These are phyloP conservation scores for Eubasilissa regina DNA, from an alignment of 1,140 invertebrate genomes.

Conservation along the genomic window DNA sequence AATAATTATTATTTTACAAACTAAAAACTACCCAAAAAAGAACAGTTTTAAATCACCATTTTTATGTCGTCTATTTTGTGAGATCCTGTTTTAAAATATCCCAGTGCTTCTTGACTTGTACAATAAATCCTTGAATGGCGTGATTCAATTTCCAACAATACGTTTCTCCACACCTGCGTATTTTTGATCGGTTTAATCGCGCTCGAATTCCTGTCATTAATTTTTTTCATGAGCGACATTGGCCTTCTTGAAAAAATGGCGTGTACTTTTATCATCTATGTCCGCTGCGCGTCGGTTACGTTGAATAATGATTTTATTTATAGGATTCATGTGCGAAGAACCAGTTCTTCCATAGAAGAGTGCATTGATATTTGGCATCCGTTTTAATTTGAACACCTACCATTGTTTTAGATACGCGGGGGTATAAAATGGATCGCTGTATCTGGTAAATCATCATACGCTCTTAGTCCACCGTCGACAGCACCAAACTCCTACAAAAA, in stretches of 20 bases:
- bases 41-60: no score
- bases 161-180: no score
- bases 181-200: not conserved
- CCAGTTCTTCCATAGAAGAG: constrained; percentile 16
- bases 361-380: constrained; percentile 4
- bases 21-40: no score
- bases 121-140: no score
- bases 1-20: no score
- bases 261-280: constrained; percentile 11
- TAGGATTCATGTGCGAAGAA: not conserved
- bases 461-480: constrained; percentile 50
- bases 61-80: no score
- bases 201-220: not conserved
- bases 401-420: not conserved
- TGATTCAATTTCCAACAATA: no score
- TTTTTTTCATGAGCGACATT: constrained; percentile 26
- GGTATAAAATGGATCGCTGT: constrained; percentile 42
- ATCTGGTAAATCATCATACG: constrained; percentile 49
- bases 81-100: no score
- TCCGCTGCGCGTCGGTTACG: not conserved
- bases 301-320: constrained; percentile 16
- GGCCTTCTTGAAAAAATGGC: constrained; percentile 26
- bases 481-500: constrained; percentile 44
- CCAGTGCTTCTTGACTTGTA: no score
- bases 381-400: constrained; percentile 15